These are phyloP conservation scores for Drosophila rubida DNA, from an alignment of 2,888 invertebrate species.

Conservation along the genomic window DNA sequence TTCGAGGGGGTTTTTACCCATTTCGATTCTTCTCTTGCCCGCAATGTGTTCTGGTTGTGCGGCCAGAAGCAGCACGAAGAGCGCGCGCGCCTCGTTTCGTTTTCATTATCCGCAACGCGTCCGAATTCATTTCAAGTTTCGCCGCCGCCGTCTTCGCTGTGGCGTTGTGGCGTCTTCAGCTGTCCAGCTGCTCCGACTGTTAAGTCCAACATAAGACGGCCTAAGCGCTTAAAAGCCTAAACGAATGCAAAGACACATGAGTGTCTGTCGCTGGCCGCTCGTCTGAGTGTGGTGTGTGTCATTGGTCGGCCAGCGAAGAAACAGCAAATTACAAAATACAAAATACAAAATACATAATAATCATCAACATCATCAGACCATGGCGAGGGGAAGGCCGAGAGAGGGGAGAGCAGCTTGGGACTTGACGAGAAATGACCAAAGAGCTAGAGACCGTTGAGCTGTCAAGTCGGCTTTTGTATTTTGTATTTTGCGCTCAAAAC, in stretches of 20 bases:
- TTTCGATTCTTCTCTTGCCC: neutral
- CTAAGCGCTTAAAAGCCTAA: constrained; percentile 79
- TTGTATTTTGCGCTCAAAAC: constrained; percentile 78
- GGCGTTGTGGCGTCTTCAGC: constrained; percentile 63
- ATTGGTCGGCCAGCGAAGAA: constrained; percentile 55
- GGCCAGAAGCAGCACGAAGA: constrained; percentile 47
- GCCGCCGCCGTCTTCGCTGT: constrained; percentile 59
- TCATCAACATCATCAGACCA: constrained; percentile 57
- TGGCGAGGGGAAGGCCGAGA: neutral
- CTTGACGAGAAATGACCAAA: constrained; percentile 25
- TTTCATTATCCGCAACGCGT: constrained; percentile 79
- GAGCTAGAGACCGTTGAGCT: constrained; percentile 63
- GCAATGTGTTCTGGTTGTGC: constrained; percentile 14
- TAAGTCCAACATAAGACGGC: constrained; percentile 77
- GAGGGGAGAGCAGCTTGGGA: constrained; percentile 4
- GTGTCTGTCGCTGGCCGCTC: constrained; percentile 24
- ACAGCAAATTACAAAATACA: constrained; percentile 58
- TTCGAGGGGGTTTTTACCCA: constrained; percentile 23
- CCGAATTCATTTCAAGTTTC: constrained; percentile 75
- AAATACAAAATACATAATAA: constrained; percentile 71
- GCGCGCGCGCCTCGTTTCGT: constrained; percentile 72
- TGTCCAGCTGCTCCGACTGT: constrained; percentile 55
- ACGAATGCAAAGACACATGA: constrained; percentile 67
- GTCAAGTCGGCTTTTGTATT: constrained; percentile 74
- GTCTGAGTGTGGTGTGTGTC: constrained; percentile 28